phyloP scores from a whole-genome alignment of 2,888 invertebrate genomes.

The Torymus texanus region DNA sequence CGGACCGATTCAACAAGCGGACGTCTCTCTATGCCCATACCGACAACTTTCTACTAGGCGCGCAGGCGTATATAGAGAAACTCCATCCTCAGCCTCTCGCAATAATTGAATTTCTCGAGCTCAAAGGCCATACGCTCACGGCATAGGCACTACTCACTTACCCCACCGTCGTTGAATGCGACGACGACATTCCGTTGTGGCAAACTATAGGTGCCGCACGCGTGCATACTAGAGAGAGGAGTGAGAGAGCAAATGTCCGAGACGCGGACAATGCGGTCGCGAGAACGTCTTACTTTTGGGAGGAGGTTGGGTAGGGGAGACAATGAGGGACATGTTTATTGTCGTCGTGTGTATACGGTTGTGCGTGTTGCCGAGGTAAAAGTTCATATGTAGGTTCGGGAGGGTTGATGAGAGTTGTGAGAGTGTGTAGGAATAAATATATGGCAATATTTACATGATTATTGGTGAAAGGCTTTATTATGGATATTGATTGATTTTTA shows the following conservation, averaged over 20 bases:
- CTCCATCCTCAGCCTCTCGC: slow-evolving; percentile 5
- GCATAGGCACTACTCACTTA: slow-evolving; percentile 4
- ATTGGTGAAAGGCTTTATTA: too few relatives aligned
- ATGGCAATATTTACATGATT: too few relatives aligned
- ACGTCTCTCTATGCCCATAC: too few relatives aligned
- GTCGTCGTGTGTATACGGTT: too few relatives aligned
- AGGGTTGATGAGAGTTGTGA: too few relatives aligned
- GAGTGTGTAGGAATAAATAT: too few relatives aligned
- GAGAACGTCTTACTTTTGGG: slow-evolving; percentile 16
- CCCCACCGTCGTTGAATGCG: background rate
- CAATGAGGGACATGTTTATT: slow-evolving; percentile 6
- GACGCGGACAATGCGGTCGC: background rate
- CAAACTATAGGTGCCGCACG: background rate
- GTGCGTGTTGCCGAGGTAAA: too few relatives aligned
- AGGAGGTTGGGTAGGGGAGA: background rate
- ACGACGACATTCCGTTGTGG: slow-evolving; percentile 1
- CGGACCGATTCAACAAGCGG: too few relatives aligned
- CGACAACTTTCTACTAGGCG: background rate
- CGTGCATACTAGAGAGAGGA: background rate
- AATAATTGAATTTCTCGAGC: slow-evolving; percentile 41
- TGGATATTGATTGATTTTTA: too few relatives aligned
- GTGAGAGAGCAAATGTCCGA: slow-evolving; percentile 2
- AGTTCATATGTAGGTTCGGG: too few relatives aligned
- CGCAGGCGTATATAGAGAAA: background rate
- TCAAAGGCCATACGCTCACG: slow-evolving; percentile 7